These are phyloP conservation scores for Megathymus violae DNA, from an alignment of 1,140 invertebrate genomes.

Conservation along the genomic window DNA sequence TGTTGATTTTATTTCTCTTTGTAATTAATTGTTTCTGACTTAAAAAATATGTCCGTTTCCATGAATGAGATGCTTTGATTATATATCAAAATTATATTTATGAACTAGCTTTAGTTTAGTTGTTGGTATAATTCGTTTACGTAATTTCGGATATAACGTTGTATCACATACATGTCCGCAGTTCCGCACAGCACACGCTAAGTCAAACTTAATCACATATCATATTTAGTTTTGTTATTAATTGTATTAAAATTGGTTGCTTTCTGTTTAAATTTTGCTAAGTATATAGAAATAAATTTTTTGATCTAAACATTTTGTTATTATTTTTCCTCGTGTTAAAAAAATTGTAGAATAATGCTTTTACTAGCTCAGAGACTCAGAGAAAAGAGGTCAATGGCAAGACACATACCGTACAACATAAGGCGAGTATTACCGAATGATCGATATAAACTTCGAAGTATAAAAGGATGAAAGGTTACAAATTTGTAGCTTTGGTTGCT, in stretches of 20 bases:
- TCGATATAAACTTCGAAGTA: too few relatives aligned
- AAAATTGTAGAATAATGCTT: too few relatives aligned
- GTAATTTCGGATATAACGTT: constrained; percentile 50
- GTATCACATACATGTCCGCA: constrained; percentile 45
- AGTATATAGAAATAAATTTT: constrained; percentile 77
- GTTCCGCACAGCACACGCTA: constrained; percentile 64
- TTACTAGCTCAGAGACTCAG: too few relatives aligned
- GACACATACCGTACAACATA: too few relatives aligned
- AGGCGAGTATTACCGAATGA: too few relatives aligned
- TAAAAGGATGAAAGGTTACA: too few relatives aligned
- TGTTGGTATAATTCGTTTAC: constrained; percentile 66
- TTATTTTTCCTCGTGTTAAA: too few relatives aligned
- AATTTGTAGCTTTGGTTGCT: too few relatives aligned
- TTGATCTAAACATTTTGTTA: constrained; percentile 43
- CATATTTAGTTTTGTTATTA: constrained; percentile 78
- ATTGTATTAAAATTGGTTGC: constrained; percentile 73
- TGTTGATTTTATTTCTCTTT: too few relatives aligned
- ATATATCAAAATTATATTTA: constrained; percentile 76
- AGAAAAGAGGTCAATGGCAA: too few relatives aligned
- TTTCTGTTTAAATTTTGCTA: constrained; percentile 78
- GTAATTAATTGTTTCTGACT: too few relatives aligned
- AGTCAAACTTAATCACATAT: constrained; percentile 80
- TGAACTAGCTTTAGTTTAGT: constrained; percentile 66
- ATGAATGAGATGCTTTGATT: constrained; percentile 25
- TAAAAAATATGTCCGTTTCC: not conserved